Evolutionary conservation across 2,113 vertebrate genomes (phyloP).

Genomic region (Forbesichthys papilliferus): DNA sequence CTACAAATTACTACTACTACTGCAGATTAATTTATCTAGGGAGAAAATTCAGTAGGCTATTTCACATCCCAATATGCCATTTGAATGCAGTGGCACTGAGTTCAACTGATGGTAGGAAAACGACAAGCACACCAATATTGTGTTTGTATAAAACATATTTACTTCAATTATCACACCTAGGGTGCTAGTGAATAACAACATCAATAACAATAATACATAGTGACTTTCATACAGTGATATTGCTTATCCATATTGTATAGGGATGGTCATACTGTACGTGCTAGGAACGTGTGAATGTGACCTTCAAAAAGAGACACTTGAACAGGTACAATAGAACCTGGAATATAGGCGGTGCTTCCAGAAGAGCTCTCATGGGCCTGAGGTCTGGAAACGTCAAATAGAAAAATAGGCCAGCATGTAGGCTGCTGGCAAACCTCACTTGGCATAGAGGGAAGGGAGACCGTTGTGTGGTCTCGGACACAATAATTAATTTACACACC

Average conservation of each 20-base stretch:
- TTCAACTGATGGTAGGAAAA: constrained; percentile 63
- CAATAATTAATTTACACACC: constrained; percentile 44
- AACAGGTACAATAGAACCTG: constrained; percentile 32
- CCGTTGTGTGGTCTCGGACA: constrained; percentile 15
- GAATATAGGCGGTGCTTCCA: constrained; percentile 59
- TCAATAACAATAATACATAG: constrained; percentile 73
- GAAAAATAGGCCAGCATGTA: constrained; percentile 42
- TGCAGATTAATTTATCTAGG: no score
- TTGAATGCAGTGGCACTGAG: neutral
- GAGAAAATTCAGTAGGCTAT: no score
- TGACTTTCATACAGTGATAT: constrained; percentile 95
- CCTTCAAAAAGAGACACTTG: constrained; percentile 43
- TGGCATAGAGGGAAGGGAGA: constrained; percentile 21
- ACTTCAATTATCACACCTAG: constrained; percentile 97
- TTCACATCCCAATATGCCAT: no score
- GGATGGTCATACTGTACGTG: constrained; percentile 91
- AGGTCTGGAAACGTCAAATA: constrained; percentile 62
- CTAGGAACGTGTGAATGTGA: constrained; percentile 79
- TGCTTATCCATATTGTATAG: constrained; percentile 94
- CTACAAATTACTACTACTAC: no score
- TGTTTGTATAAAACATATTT: constrained; percentile 98
- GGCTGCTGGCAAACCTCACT: constrained; percentile 13
- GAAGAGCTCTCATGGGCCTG: constrained; percentile 73
- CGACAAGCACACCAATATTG: constrained; percentile 73
- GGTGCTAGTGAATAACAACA: constrained; percentile 91